Conservation (phyloP, 2,113 vertebrate genomes). For the Crocuta crocuta region DNA sequence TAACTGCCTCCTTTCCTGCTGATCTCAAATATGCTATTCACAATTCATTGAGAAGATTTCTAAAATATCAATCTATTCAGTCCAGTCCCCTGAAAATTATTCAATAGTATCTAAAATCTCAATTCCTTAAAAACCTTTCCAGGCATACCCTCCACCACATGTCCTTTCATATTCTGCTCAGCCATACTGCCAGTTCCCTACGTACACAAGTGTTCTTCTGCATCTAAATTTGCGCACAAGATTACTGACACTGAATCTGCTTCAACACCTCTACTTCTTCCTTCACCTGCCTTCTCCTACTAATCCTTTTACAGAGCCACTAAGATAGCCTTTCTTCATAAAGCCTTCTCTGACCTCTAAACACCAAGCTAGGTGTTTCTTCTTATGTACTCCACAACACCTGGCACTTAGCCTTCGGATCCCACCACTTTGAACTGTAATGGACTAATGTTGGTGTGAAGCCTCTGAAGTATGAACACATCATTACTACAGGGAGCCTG, state of each 20-base stretch:
- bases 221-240: not conserved
- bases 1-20: not conserved
- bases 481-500: not conserved
- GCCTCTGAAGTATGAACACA: not conserved
- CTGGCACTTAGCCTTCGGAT: not conserved
- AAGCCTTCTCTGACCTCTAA: not conserved
- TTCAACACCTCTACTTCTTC: not conserved
- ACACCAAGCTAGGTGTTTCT: not conserved
- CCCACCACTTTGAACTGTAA: not conserved
- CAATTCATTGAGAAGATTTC: not conserved
- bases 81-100: not conserved
- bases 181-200: not conserved
- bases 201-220: not conserved
- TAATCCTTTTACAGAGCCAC: not conserved
- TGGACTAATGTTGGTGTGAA: not conserved
- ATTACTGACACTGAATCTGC: not conserved
- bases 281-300: not conserved
- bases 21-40: not conserved
- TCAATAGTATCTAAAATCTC: not conserved
- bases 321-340: not conserved
- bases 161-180: not conserved
- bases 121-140: not conserved
- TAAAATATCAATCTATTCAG: not conserved
- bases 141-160: not conserved
- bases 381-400: not conserved